Evolutionary conservation across 2,888 invertebrate species (phyloP).

Genomic region (Drosophila fulvimacula): DNA sequence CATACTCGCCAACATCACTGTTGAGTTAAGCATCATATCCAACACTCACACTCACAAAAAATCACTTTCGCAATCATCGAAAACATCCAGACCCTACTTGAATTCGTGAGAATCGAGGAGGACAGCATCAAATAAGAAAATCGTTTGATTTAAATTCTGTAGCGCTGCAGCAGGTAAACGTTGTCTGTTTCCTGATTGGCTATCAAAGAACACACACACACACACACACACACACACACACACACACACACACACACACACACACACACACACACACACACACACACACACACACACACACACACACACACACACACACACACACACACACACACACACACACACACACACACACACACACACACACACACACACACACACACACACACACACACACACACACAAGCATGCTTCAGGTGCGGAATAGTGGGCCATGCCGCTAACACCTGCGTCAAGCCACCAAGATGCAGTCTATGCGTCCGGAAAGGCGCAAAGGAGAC

Average conservation of each 20-base stretch:
- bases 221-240: too few relatives aligned
- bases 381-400: background rate
- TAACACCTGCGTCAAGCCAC: too few relatives aligned
- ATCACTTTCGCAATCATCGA: background rate
- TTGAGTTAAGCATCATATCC: too few relatives aligned
- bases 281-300: background rate
- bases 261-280: background rate
- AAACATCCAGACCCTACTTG: background rate
- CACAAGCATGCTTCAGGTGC: too few relatives aligned
- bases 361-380: background rate
- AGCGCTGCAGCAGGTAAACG: background rate
- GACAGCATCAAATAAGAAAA: background rate
- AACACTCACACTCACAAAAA: background rate
- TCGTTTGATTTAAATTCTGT: background rate
- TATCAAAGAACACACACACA: background rate
- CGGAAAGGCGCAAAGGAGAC: too few relatives aligned
- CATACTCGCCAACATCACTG: background rate
- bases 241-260: background rate
- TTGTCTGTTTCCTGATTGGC: background rate
- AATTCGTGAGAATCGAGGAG: constrained; percentile 5
- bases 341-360: background rate
- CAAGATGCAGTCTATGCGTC: too few relatives aligned
- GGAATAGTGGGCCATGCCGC: too few relatives aligned
- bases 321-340: background rate
- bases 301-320: background rate